Conservation (phyloP, 2,113 vertebrate genomes). For the Sphyrna mokarran region DNA sequence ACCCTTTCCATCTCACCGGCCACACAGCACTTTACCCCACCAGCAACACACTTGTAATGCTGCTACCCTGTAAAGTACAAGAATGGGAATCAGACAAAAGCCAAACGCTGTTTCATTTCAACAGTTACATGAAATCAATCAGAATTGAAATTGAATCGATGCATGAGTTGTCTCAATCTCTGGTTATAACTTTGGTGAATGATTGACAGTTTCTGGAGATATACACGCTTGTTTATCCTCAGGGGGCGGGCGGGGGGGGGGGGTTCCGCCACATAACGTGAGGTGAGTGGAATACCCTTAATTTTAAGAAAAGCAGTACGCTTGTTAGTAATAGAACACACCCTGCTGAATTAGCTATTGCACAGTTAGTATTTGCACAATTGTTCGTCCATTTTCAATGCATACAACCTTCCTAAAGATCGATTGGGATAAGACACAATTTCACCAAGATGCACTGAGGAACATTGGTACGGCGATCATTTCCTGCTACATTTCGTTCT, state of each 20-base stretch:
- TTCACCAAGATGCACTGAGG: background rate
- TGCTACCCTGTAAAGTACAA: slow-evolving; percentile 33
- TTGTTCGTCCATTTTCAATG: background rate
- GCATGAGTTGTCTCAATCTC: background rate
- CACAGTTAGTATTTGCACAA: background rate
- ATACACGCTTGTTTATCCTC: background rate
- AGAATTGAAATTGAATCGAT: background rate
- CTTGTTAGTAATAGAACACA: background rate
- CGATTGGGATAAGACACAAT: background rate
- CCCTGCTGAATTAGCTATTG: background rate
- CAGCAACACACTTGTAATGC: background rate
- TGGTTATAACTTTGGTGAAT: background rate
- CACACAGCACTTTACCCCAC: background rate
- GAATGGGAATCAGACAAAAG: slow-evolving; percentile 39
- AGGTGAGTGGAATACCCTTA: background rate
- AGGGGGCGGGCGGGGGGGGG: too few relatives aligned
- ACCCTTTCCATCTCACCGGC: background rate
- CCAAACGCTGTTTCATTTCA: slow-evolving; percentile 38
- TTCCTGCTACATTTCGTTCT: background rate
- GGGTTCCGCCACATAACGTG: background rate
- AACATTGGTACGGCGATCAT: background rate
- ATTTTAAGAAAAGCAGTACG: background rate
- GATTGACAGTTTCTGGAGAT: background rate
- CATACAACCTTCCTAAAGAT: background rate
- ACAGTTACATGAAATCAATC: background rate